phyloP scores from a whole-genome alignment of 2,888 invertebrate genomes.

The Cephus runcator region DNA sequence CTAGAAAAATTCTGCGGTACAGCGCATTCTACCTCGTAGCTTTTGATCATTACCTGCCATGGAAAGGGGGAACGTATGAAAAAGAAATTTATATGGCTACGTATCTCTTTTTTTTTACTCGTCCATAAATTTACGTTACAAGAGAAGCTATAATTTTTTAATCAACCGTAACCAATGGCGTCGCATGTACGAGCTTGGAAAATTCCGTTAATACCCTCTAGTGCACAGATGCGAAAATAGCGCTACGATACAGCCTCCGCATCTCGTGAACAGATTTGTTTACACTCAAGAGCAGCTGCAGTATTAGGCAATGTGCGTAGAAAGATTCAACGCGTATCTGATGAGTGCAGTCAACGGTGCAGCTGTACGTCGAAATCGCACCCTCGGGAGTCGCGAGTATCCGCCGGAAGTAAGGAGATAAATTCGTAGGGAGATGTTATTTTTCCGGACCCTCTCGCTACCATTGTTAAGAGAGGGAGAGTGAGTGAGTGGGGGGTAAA shows the following conservation, averaged over 20 bases:
- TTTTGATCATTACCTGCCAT: not conserved
- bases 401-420: not conserved
- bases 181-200: not conserved
- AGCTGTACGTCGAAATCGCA: not conserved
- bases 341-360: not conserved
- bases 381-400: not conserved
- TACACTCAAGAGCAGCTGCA: conserved; percentile 55
- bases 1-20: not conserved
- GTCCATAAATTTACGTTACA: too few relatives aligned
- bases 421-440: not conserved
- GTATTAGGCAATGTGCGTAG: conserved; percentile 39
- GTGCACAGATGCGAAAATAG: not conserved
- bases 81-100: too few relatives aligned
- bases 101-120: too few relatives aligned
- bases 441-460: not conserved
- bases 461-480: conserved; percentile 4
- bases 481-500: conserved; percentile 12
- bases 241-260: conserved; percentile 10
- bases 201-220: not conserved
- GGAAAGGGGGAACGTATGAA: too few relatives aligned
- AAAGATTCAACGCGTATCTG: not conserved
- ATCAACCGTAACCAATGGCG: not conserved
- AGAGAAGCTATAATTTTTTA: not conserved
- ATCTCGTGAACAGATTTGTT: conserved; percentile 59
- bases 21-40: not conserved